These are phyloP conservation scores for Heliconius cydno DNA, from an alignment of 2,888 invertebrate genomes.

Conservation along the genomic window DNA sequence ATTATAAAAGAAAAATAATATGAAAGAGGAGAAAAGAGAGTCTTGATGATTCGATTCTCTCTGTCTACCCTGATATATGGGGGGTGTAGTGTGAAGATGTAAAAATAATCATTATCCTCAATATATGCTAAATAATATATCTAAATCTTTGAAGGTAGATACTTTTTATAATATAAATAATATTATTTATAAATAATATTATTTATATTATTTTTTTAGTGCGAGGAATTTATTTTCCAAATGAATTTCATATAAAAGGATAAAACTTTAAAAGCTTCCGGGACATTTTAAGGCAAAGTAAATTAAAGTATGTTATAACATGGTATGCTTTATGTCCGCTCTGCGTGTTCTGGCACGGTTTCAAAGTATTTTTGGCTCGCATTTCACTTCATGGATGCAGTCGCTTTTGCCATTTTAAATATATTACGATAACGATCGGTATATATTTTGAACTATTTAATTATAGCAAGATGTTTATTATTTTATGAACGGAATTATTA, in stretches of 20 bases:
- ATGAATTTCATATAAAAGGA: slow-evolving; percentile 1
- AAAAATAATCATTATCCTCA: too few species aligned
- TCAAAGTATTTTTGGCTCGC: slow-evolving; percentile 81
- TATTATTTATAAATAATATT: too few species aligned
- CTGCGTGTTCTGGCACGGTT: slow-evolving; percentile 74
- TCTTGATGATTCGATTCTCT: not conserved
- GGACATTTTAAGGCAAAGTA: slow-evolving; percentile 36
- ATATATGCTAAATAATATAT: too few species aligned
- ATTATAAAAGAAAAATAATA: too few species aligned
- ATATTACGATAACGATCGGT: slow-evolving; percentile 58
- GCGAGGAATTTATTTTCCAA: not conserved
- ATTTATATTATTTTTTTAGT: too few species aligned
- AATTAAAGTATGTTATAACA: slow-evolving; percentile 51
- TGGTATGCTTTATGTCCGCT: slow-evolving; percentile 65
- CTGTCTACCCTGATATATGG: not conserved
- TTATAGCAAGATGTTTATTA: slow-evolving; percentile 32
- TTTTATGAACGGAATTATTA: slow-evolving; percentile 23
- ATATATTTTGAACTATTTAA: slow-evolving; percentile 36
- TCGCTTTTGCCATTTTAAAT: slow-evolving; percentile 64
- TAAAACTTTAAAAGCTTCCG: slow-evolving; percentile 23
- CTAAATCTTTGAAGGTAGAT: too few species aligned
- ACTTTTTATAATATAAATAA: too few species aligned
- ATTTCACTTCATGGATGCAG: slow-evolving; percentile 74
- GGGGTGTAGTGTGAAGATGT: too few species aligned
- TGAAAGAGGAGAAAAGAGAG: not conserved